These are phyloP conservation scores for Gasteruption jaculator DNA, from an alignment of 2,888 invertebrate species.

Conservation along the genomic window DNA sequence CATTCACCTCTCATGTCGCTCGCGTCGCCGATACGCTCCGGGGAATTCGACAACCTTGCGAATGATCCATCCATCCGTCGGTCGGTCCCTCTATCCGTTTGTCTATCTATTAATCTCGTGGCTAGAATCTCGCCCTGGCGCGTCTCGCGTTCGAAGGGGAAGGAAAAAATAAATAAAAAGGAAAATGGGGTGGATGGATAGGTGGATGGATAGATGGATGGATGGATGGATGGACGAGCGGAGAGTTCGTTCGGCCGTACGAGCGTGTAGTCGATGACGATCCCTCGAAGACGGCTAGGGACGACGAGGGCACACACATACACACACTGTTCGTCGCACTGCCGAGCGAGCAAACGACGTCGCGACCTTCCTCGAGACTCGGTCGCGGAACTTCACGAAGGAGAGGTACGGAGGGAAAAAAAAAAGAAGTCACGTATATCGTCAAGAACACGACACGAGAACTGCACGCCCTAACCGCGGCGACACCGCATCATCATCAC, in stretches of 20 bases:
- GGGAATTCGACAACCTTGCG: constrained; percentile 5
- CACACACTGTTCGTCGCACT: constrained; percentile 4
- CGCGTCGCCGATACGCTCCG: constrained; percentile 27
- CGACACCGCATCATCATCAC: constrained; percentile 43
- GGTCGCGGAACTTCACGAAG: too few relatives aligned
- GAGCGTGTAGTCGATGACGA: constrained; percentile 6
- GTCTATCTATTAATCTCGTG: not conserved
- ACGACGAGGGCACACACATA: not conserved
- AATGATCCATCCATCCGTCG: not conserved
- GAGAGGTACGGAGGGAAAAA: too few relatives aligned
- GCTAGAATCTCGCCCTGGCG: not conserved
- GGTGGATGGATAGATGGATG: too few relatives aligned
- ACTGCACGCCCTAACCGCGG: constrained; percentile 49
- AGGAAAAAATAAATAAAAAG: too few relatives aligned
- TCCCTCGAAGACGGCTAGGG: not conserved
- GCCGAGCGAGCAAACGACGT: constrained; percentile 23
- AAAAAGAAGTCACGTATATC: too few relatives aligned
- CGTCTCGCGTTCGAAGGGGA: constrained; percentile 5
- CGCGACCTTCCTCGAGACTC: constrained; percentile 31
- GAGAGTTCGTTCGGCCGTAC: constrained; percentile 14
- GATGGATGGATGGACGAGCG: too few relatives aligned
- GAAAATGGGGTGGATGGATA: too few relatives aligned
- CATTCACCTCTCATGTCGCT: constrained; percentile 42
- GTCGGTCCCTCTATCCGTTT: not conserved
- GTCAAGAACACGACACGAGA: too few relatives aligned